A percentile compares a stretch with the other conserved stretches of the same genome.
Conservation (phyloP, 23 tunicate species). For the Halocynthia roretzi region DNA sequence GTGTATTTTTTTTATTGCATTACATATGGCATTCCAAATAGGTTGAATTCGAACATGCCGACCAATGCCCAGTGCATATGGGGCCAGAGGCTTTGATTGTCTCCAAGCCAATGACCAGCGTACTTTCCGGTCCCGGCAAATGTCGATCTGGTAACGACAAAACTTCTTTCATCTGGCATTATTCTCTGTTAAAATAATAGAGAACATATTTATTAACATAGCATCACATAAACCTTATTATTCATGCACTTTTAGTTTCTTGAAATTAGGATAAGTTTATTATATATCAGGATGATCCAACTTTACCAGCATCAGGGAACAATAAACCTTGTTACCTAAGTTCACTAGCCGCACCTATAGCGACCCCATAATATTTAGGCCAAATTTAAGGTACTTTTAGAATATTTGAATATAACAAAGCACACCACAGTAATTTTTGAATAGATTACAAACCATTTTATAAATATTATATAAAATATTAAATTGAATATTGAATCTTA, state of each 20-base stretch:
- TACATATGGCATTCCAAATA: constrained; percentile 93
- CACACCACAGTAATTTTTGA: too few species aligned
- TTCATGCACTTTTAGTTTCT: too few species aligned
- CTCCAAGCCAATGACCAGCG: constrained; percentile 94
- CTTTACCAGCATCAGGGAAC: too few species aligned
- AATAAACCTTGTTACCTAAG: background rate
- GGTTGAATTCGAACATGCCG: constrained; percentile 83
- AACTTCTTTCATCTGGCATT: constrained; percentile 76
- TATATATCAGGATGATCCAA: too few species aligned
- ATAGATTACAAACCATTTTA: too few species aligned
- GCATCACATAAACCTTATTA: background rate
- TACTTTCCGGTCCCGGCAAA: constrained; percentile 91
- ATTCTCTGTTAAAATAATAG: constrained; percentile 17
- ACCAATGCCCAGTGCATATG: constrained; percentile 77
- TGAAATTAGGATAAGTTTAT: too few species aligned
- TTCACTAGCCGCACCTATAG: constrained; percentile 59
- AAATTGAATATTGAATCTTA: too few species aligned
- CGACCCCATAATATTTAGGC: too few species aligned
- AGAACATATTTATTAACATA: background rate
- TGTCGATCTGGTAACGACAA: constrained; percentile 73
- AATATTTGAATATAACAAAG: too few species aligned
- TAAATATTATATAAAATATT: too few species aligned
- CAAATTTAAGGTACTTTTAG: background rate
- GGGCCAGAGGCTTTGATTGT: constrained; percentile 89
- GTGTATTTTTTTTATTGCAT: background rate